These are phyloP conservation scores for Physeter macrocephalus DNA, from an alignment of 2,113 vertebrate species.

Conservation along the genomic window DNA sequence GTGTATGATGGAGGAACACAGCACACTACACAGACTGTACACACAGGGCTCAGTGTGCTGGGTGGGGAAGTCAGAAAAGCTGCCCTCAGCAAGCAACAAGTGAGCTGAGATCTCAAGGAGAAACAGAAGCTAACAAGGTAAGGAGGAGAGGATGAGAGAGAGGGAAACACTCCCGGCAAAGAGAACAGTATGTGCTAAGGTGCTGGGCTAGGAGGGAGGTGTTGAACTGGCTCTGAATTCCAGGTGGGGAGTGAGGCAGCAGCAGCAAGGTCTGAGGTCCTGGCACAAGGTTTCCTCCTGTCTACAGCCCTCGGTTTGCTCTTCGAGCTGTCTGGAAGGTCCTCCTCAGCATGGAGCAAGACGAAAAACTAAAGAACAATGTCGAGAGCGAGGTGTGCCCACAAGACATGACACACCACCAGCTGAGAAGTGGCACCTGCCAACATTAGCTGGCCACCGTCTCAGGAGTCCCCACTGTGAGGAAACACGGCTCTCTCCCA, in stretches of 20 bases:
- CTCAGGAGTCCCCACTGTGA: background rate
- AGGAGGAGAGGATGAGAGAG: background rate
- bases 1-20: background rate
- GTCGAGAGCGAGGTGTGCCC: background rate
- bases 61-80: background rate
- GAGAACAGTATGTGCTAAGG: background rate
- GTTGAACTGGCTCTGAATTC: background rate
- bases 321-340: background rate
- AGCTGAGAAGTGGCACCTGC: background rate
- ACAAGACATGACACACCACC: background rate
- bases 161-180: background rate
- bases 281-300: background rate
- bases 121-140: background rate
- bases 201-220: background rate
- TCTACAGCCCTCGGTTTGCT: background rate
- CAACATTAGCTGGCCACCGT: background rate
- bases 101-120: background rate
- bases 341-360: background rate
- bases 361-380: background rate
- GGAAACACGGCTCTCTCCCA: background rate
- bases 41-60: background rate
- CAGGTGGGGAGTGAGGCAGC: background rate
- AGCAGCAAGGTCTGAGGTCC: background rate
- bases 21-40: background rate
- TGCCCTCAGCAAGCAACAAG: background rate